Evolutionary conservation across 2,797 vertebrate species (phyloP).

Genomic region (Sebastes nivosus): DNA sequence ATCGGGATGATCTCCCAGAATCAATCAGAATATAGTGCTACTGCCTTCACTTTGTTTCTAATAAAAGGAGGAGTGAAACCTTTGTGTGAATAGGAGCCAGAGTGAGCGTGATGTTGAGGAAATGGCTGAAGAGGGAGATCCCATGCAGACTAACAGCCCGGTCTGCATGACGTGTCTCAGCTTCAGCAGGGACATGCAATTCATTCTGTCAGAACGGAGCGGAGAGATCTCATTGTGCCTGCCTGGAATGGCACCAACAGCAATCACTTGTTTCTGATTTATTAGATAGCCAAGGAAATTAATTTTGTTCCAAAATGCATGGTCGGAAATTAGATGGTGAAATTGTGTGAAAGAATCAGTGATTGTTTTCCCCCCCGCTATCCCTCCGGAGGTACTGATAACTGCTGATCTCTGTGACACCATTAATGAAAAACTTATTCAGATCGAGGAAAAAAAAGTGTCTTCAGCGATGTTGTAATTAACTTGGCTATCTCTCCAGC

Average conservation of each 20-base stretch:
- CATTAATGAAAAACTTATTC: constrained; percentile 85
- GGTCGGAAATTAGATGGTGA: constrained; percentile 85
- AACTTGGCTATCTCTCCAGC: constrained; percentile 77
- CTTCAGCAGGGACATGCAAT: constrained; percentile 58
- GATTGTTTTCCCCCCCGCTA: constrained; percentile 74
- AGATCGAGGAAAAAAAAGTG: constrained; percentile 58
- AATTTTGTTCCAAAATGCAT: constrained; percentile 84
- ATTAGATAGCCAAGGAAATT: constrained; percentile 86
- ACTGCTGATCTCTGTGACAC: constrained; percentile 81
- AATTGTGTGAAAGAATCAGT: constrained; percentile 83
- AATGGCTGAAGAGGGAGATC: constrained; percentile 60
- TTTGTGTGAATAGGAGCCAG: constrained; percentile 39
- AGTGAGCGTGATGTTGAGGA: constrained; percentile 27
- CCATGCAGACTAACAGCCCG: constrained; percentile 45
- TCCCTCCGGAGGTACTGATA: constrained; percentile 81
- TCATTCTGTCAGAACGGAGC: constrained; percentile 55
- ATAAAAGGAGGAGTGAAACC: constrained; percentile 36
- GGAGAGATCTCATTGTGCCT: constrained; percentile 76
- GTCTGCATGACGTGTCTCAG: constrained; percentile 54
- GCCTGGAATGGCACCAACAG: constrained; percentile 80
- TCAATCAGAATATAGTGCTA: constrained; percentile 11
- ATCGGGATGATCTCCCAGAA: constrained; percentile 19
- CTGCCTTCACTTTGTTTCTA: constrained; percentile 34
- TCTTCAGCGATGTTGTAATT: constrained; percentile 78
- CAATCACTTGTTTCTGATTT: constrained; percentile 85